Conservation (phyloP, 2,113 vertebrate species). For the Sminthopsis crassicaudata region DNA sequence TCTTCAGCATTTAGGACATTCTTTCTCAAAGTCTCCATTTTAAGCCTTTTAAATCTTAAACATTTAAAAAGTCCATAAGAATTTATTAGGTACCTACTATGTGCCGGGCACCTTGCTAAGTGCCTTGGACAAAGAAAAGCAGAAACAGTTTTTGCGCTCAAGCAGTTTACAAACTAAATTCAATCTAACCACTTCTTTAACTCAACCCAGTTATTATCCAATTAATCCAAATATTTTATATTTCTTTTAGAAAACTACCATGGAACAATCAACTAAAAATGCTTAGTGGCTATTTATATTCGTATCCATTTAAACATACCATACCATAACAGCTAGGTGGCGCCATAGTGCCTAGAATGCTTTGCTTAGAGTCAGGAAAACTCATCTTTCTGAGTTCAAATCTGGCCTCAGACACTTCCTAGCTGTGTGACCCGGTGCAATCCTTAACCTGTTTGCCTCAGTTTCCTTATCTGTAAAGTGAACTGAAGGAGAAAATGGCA, state of each 20-base stretch:
- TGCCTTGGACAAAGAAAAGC: neutral
- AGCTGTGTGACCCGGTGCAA: too few relatives aligned
- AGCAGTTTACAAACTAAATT: neutral
- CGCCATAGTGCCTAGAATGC: neutral
- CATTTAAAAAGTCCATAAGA: neutral
- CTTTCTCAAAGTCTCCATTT: neutral
- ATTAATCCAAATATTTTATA: neutral
- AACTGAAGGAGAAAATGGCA: too few relatives aligned
- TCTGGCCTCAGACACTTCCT: too few relatives aligned
- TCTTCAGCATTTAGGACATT: neutral
- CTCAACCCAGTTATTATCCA: neutral
- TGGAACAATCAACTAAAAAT: neutral
- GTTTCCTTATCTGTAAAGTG: too few relatives aligned
- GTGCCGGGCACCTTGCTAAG: neutral
- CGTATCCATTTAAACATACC: neutral
- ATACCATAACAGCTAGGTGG: neutral
- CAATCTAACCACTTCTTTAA: neutral
- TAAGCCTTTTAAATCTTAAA: neutral
- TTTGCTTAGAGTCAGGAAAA: too few relatives aligned
- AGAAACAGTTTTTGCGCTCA: neutral
- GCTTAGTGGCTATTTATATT: neutral
- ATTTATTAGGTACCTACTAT: neutral
- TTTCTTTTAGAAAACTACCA: neutral
- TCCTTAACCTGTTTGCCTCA: too few relatives aligned
- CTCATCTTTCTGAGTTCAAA: too few relatives aligned